Conservation (phyloP, 2,113 vertebrate species). For the Lasiurus cinereus region DNA sequence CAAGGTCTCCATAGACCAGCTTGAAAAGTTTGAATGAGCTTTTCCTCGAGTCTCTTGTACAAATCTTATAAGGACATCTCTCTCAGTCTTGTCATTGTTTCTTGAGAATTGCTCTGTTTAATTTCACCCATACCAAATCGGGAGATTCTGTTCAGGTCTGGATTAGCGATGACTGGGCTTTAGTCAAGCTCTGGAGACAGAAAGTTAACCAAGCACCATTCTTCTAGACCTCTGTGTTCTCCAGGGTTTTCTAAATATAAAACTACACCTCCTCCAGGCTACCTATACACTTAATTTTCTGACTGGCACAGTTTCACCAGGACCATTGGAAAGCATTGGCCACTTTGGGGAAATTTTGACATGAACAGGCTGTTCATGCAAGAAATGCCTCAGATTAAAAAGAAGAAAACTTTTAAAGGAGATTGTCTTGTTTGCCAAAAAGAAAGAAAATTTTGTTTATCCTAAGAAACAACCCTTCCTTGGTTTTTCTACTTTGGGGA, state of each 20-base stretch:
- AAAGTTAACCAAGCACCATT: background rate
- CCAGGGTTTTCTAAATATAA: background rate
- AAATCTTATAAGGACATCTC: slow-evolving; percentile 26
- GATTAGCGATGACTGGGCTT: slow-evolving; percentile 31
- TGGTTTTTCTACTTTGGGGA: slow-evolving; percentile 41
- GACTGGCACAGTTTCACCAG: background rate
- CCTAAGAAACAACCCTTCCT: background rate
- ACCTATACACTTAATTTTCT: background rate
- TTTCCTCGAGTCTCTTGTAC: background rate
- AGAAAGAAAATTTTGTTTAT: slow-evolving; percentile 34
- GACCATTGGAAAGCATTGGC: background rate
- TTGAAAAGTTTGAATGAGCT: slow-evolving; percentile 6
- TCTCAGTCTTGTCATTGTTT: slow-evolving; percentile 30
- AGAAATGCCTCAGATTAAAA: background rate
- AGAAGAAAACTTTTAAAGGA: background rate
- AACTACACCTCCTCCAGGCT: background rate
- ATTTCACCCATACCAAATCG: slow-evolving; percentile 1
- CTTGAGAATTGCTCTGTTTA: slow-evolving; percentile 23
- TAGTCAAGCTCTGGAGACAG: slow-evolving; percentile 1
- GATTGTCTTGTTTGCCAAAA: slow-evolving; percentile 29
- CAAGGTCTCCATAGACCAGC: background rate
- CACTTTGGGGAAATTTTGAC: slow-evolving; percentile 14
- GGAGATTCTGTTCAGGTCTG: slow-evolving; percentile 35
- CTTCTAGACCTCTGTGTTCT: background rate
- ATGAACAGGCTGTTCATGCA: background rate